Base-by-base conservation (phyloP, 2,797 vertebrate genomes). In the Ctenopoma kingsleyae region DNA sequence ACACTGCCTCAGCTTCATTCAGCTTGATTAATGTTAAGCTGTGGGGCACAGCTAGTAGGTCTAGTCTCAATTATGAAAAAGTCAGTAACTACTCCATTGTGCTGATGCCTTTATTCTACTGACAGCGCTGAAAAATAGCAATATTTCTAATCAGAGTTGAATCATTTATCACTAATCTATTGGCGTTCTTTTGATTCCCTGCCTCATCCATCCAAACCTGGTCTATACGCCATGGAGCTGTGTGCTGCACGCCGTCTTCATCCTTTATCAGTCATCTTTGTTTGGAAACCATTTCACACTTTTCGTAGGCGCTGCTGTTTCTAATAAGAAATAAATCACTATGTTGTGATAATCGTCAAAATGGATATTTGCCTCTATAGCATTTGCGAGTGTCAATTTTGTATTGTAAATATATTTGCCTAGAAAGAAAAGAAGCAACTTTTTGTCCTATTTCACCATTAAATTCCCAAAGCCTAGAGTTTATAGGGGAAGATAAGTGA, bases 21-120 rank as follows among this genome's bases (percentile, higher is more conserved):
- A 91, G 90, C 86, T 94, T 99, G 97, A 99, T 99, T 97, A 98
- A 99, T 98, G 97, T 94, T 96, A 94, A 96, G 97, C 97, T 97
- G 95, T 95, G 95, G 95, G 97, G 97, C 96, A 96, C 96, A 96
- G 96, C 96, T 96, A 97, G 96, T 91, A 98, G 97, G 96, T 95
- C 96, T 96, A 95, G 95, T 96, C 96, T 98, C 98, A 98, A 98
- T 99, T 98, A 99, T 97, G 95, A 97, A 97, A 96, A 92, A 97
- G 95, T 93, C 95, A 95, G 96, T 97, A 97, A 98, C 96, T 96
- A 96, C 95, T 95, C 96, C 95, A 96, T 96, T 97, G 97, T 91
- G 96, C 96, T 96, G 95, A 97, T 96, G 96, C 96, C 94, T 96
- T 97, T 96, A 96, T 97, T 96, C 94, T 95, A 95, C 94, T 96